Base-by-base conservation (phyloP, 1,140 invertebrate genomes). In the Bombyx mori region DNA sequence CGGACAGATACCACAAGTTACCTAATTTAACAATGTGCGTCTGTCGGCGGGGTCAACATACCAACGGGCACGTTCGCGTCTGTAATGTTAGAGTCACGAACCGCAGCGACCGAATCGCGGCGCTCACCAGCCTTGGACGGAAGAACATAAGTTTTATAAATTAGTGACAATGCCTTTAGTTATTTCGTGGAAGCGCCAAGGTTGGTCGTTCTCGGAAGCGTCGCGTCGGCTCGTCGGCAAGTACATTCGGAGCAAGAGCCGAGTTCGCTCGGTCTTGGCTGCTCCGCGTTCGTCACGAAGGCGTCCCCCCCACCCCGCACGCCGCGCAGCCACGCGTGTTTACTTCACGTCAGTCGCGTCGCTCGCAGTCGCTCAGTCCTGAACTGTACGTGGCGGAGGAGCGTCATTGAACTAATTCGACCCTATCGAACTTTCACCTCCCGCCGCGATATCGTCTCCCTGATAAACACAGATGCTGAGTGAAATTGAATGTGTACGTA, bases 151-250 rank as follows among this genome's bases (percentile, higher is more conserved):
- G 73, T 81, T 75, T 79, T 82, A 82, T 82, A 82, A 82, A 85
- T 82, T 82, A 85, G 79, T 80, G 77, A 83, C 79, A 83, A 85
- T 83, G 78, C 70, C 71, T 79, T 73, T 75, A 81, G 78, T 77
- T 75, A 72, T 71, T 85, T 85, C 82, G 75, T 68, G 66, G 82
- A 83, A 85, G 66, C 70, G 71, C 68, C 80, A 85, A 83, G 79
- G 80, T 81, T 81, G 77, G 79, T 69, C 58, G 64, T 85, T 83
- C 82, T 82, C 65, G 71, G 82, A 85, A 83, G 70, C 72, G 71
- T 68, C 68, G 70, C 72, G 71, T 68, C 68, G 71, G 59, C 63
- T 61, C 58, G 58, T 57, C 56, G 42, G 55, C 12, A 18, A 18
- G 12, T 18, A 18, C 12, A 18, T 18, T 18, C 12, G 12, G 12